A percentile compares a stretch with the other conserved stretches of the same genome.
Evolutionary conservation across 2,888 invertebrate genomes (phyloP).

Genomic region (Lasioglossum marginatum): DNA sequence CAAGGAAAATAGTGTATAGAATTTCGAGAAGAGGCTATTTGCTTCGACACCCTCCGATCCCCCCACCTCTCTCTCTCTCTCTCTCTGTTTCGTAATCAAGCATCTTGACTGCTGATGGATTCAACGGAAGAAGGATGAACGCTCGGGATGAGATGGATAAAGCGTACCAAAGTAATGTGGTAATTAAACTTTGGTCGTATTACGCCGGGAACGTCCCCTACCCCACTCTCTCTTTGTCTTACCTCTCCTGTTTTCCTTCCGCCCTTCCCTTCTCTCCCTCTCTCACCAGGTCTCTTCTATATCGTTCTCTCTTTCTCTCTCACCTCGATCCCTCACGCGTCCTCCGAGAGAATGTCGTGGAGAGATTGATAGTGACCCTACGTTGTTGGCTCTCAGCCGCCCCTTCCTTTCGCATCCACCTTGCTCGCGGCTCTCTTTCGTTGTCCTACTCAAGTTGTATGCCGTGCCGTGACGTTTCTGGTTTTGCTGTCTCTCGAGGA

Average conservation of each 20-base stretch:
- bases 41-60: slow-evolving; percentile 31
- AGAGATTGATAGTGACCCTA: slow-evolving; percentile 68
- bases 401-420: slow-evolving; percentile 45
- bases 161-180: slow-evolving; percentile 79
- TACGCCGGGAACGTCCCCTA: slow-evolving; percentile 67
- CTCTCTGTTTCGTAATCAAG: slow-evolving; percentile 59
- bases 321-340: slow-evolving; percentile 48
- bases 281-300: neutral
- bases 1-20: slow-evolving; percentile 56
- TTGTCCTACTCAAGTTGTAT: slow-evolving; percentile 38
- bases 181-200: slow-evolving; percentile 83
- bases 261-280: slow-evolving; percentile 45
- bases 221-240: slow-evolving; percentile 33
- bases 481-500: slow-evolving; percentile 60
- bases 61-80: neutral
- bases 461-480: slow-evolving; percentile 62
- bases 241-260: slow-evolving; percentile 37
- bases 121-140: slow-evolving; percentile 64
- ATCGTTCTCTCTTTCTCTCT: slow-evolving; percentile 32
- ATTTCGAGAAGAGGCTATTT: slow-evolving; percentile 54
- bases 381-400: slow-evolving; percentile 40
- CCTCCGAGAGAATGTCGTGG: slow-evolving; percentile 57
- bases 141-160: slow-evolving; percentile 64
- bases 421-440: slow-evolving; percentile 48
- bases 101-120: slow-evolving; percentile 77